phyloP scores from a whole-genome alignment of 1,140 invertebrate species.

The Hermatobates lingyangjiaoensis region DNA sequence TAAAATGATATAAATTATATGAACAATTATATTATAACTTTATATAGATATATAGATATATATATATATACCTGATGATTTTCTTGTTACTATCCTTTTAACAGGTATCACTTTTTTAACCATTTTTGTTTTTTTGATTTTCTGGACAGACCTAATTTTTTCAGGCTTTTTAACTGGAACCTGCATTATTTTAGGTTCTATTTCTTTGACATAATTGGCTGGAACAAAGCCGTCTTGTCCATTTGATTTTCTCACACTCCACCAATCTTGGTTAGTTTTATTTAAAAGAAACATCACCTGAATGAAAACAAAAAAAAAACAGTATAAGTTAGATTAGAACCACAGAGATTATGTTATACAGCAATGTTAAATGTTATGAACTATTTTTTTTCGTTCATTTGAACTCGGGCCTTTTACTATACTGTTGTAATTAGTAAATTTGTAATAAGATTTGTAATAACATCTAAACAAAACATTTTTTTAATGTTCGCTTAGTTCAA shows the following conservation, averaged over 20 bases:
- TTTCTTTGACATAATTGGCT: conserved; percentile 87
- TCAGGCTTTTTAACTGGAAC: conserved; percentile 67
- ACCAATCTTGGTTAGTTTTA: conserved; percentile 96
- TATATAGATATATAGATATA: too few species aligned
- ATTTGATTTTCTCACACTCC: conserved; percentile 83
- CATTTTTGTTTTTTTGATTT: conserved; percentile 76
- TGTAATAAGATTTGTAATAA: too few species aligned
- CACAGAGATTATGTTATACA: not conserved
- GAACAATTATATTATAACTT: too few species aligned
- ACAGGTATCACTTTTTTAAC: conserved; percentile 67
- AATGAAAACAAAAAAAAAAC: conserved; percentile 2
- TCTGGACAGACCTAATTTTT: conserved; percentile 60
- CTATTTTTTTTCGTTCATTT: too few species aligned
- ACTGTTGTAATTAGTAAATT: too few species aligned
- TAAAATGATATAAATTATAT: not conserved
- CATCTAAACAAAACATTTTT: too few species aligned
- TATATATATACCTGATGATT: conserved; percentile 13
- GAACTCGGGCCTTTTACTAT: too few species aligned
- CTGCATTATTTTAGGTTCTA: conserved; percentile 68
- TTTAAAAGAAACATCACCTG: conserved; percentile 74
- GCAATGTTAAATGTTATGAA: too few species aligned
- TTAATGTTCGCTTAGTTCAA: too few species aligned
- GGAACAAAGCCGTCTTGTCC: conserved; percentile 91
- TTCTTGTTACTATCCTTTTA: conserved; percentile 26
- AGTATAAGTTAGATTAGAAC: not conserved